These are phyloP conservation scores for Neoarius graeffei DNA, from an alignment of 2,113 vertebrate species.

Conservation along the genomic window DNA sequence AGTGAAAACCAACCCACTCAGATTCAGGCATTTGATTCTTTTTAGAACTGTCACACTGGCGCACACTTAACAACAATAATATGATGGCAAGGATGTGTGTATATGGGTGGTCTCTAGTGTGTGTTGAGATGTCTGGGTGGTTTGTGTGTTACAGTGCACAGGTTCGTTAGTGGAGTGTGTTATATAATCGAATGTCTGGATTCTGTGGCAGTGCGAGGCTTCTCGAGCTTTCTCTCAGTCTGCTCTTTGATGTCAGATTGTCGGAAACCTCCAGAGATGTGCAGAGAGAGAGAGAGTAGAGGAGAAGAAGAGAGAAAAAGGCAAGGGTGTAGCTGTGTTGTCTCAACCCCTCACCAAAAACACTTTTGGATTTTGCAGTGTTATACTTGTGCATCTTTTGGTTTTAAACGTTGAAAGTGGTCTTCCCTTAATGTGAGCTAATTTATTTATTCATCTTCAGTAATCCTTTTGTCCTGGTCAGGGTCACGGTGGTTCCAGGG, in stretches of 20 bases:
- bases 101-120: neutral
- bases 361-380: neutral
- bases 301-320: neutral
- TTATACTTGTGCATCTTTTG: neutral
- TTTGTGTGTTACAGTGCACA: conserved; percentile 21
- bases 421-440: neutral
- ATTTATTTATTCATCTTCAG: neutral
- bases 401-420: neutral
- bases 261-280: conserved; percentile 38
- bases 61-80: neutral
- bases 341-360: neutral
- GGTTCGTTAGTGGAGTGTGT: conserved; percentile 35
- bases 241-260: conserved; percentile 47
- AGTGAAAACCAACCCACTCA: neutral
- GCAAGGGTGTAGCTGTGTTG: neutral
- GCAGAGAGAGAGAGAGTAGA: neutral
- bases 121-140: neutral
- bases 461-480: neutral
- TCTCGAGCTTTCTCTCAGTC: conserved; percentile 16
- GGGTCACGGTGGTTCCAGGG: neutral
- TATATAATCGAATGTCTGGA: conserved; percentile 45
- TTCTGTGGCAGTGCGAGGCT: conserved; percentile 28
- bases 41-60: neutral
- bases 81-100: neutral
- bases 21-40: neutral